Base-by-base conservation (phyloP, 1,140 invertebrate species). In the Streblospio benedicti region DNA sequence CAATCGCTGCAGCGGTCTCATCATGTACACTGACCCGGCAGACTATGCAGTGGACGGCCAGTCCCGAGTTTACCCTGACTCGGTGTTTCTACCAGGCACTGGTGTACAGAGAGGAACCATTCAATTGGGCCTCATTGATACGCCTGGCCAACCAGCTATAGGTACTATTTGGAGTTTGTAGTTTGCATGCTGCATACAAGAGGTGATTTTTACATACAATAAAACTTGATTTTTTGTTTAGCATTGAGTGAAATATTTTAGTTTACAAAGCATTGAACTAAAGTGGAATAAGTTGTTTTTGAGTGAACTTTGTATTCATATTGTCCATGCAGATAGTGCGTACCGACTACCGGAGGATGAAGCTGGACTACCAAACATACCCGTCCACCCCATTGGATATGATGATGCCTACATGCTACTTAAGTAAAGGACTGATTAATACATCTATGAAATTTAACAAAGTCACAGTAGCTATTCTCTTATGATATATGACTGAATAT, bases 11-110 rank as follows among this genome's bases (percentile, higher is more conserved):
- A 63, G 69, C 6, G 81, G 79, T 12, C 73, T 79, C 3, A 75
- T 83, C 27, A 62, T 82, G 16, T 83, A 79, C 64, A 71, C 75
- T 23, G 83, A 84, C 65, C 83, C 83, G 0, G 60, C 66, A 14
- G 78, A 82, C 60, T 82, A 77, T 64, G 72, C 77, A 20, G 66
- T 65, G 61, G 47, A 65, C 58, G 59, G 62, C 35, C 51, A 56
- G 20, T 62, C 59, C 3, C 60, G 70, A 16, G 66, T 67, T 27
- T 83, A 77, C 67, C 81, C 79, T 14, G 67, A 76, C 25, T 71
- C 74, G 3, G 72, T 79, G 68, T 81, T 77, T 74, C 59, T 83
- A 3, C 82, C 82, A 5, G 69, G 71, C 4, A 71, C 75, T 67
- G 79, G 75, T 6, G 71, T 81, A n/a, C 70, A 78, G 66, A 62